Conservation (phyloP, 1,140 invertebrate genomes). For the Grapholita molesta region DNA sequence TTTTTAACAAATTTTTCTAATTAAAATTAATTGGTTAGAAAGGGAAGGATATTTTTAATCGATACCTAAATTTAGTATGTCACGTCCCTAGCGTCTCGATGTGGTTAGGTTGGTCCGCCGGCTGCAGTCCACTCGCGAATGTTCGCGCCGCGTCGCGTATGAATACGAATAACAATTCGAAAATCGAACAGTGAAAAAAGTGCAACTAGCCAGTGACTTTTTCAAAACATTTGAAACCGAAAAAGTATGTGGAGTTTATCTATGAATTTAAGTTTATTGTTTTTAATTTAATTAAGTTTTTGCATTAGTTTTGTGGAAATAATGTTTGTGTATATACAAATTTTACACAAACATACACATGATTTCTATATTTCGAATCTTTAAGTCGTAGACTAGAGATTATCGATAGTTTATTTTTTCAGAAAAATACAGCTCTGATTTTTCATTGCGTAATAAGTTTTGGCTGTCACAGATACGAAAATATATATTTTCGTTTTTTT, state of each 20-base stretch:
- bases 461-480: background rate
- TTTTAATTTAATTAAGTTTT: background rate
- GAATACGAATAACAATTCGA: conserved; percentile 40
- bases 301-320: background rate
- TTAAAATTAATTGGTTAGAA: background rate
- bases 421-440: background rate
- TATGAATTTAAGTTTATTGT: background rate
- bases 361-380: too few relatives aligned
- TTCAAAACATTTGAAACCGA: background rate
- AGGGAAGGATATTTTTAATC: conserved; percentile 24
- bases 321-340: background rate
- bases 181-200: conserved; percentile 30
- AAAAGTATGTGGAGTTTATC: background rate
- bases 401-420: background rate
- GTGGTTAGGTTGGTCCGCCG: conserved; percentile 27
- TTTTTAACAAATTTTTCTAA: background rate
- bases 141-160: conserved; percentile 40
- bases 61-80: conserved; percentile 33
- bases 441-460: background rate
- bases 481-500: background rate
- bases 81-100: conserved; percentile 34
- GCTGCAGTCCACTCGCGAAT: conserved; percentile 50
- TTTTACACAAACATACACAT: too few relatives aligned
- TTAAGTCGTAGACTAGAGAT: too few relatives aligned
- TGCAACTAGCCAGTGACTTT: conserved; percentile 21